Evolutionary conservation across 2,888 invertebrate species (phyloP), one percentile per base, ranked within the genome.

Genomic region (Euspilapteryx auroguttella): DNA sequence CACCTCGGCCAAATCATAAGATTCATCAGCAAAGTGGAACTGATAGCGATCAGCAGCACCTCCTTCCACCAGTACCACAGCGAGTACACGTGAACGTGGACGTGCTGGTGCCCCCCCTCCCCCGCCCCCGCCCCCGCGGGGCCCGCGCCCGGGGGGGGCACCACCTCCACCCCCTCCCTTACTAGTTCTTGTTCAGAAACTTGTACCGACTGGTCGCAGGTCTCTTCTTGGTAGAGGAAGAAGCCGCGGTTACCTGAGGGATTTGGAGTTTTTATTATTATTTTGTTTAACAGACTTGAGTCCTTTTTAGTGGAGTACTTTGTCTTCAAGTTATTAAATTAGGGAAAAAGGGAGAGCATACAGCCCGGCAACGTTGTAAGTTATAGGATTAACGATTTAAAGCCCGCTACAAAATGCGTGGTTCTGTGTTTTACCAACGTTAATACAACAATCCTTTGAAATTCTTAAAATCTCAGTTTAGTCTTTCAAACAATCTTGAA

Each of bases 1-100:
- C n/a, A n/a, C 36, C 69, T 37, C n/a, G 78, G 83, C 41, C 82
- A 79, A 22, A 83, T 68, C 49, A 86, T 75, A 14, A 86, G 59
- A 44, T 89, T 88, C 36, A 88, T 65, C 7, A 88, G 41, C 21
- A 90, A 47, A 0, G 89, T 87, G 0, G 86, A 84, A 4, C 86
- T 80, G 21, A 91, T 54, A 3, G 87, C 86, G 27, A 92, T 87
- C 2, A 86, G 78, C 2, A 86, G 52, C 4, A 93, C 86, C 57
- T 92, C 90, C 58, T 86, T 89, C 69, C 69, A 91, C 85, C 87
- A 90, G 55, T 83, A 83, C 86, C 88, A 89, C 0, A 91, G 57
- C 0, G 88, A 86, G 8, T 82, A 79, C 23, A 87, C 84, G 35
- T 87, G 83, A 2, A 86, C 79, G 51, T 85, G 82, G 0, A 85